Conservation (phyloP, 2,888 invertebrate species). For the Tiphia femorata region DNA sequence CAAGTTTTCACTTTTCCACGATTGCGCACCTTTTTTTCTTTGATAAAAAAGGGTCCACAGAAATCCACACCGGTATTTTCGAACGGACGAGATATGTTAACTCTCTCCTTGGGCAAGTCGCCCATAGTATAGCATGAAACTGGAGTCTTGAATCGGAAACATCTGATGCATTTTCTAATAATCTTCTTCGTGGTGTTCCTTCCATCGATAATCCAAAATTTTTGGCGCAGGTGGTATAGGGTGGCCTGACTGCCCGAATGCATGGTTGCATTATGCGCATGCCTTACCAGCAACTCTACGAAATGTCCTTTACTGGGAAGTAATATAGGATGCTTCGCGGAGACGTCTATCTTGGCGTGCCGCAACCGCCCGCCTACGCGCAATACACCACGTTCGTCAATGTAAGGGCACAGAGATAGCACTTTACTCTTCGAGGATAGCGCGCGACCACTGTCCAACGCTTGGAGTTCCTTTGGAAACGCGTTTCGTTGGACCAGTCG, state of each 20-base stretch:
- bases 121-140: slow-evolving; percentile 39
- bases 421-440: not conserved
- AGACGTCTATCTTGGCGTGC: slow-evolving; percentile 11
- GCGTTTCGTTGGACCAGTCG: not conserved
- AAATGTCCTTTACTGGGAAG: slow-evolving; percentile 16
- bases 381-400: slow-evolving; percentile 9
- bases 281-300: slow-evolving; percentile 17
- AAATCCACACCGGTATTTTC: slow-evolving; percentile 28
- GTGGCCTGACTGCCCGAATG: slow-evolving; percentile 28
- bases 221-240: slow-evolving; percentile 17
- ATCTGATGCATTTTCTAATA: slow-evolving; percentile 14
- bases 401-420: not conserved
- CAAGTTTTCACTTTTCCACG: slow-evolving; percentile 13
- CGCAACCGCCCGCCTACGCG: slow-evolving; percentile 28
- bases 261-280: slow-evolving; percentile 8
- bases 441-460: not conserved
- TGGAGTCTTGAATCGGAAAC: not conserved
- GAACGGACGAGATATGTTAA: not conserved
- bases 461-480: not conserved
- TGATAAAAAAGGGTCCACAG: slow-evolving; percentile 41
- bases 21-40: slow-evolving; percentile 25
- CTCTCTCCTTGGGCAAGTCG: slow-evolving; percentile 39
- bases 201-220: slow-evolving; percentile 30
- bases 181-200: slow-evolving; percentile 14
- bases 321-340: slow-evolving; percentile 22